Evolutionary conservation across 2,113 vertebrate species (phyloP).

Genomic region (Zapornia atra): DNA sequence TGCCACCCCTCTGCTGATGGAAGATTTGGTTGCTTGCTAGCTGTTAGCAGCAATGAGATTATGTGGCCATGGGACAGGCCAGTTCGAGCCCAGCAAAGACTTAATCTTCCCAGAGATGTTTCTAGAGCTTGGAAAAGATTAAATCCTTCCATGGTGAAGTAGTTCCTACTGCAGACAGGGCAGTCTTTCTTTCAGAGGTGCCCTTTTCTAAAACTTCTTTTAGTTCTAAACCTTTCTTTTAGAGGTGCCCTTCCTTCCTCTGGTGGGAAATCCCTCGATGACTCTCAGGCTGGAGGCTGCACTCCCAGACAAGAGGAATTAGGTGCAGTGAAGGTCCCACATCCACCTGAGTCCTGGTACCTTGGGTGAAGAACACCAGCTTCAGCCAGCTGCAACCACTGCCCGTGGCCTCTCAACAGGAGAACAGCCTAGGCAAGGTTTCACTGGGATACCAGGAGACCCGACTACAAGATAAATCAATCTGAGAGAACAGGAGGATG

Average conservation of each 20-base stretch:
- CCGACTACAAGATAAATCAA: background rate
- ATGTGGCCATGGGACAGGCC: background rate
- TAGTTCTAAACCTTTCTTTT: background rate
- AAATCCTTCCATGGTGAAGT: background rate
- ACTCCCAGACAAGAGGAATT: background rate
- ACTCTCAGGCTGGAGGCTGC: background rate
- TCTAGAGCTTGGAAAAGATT: background rate
- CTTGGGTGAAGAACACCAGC: background rate
- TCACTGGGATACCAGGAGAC: background rate
- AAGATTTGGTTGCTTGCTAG: background rate
- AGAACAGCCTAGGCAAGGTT: background rate
- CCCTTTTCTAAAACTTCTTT: no score
- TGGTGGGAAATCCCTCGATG: background rate
- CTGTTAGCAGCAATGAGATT: fast-evolving
- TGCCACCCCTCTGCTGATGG: no score
- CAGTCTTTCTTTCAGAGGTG: background rate
- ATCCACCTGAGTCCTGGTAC: background rate
- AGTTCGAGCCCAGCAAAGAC: background rate
- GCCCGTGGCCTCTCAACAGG: background rate
- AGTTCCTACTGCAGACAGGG: background rate
- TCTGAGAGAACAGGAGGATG: background rate
- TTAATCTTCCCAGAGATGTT: background rate
- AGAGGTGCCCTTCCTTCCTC: background rate
- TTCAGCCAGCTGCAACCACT: background rate
- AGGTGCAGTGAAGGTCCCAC: background rate